These are phyloP conservation scores for Pterocles gutturalis DNA, from an alignment of 2,113 vertebrate genomes.

Conservation along the genomic window DNA sequence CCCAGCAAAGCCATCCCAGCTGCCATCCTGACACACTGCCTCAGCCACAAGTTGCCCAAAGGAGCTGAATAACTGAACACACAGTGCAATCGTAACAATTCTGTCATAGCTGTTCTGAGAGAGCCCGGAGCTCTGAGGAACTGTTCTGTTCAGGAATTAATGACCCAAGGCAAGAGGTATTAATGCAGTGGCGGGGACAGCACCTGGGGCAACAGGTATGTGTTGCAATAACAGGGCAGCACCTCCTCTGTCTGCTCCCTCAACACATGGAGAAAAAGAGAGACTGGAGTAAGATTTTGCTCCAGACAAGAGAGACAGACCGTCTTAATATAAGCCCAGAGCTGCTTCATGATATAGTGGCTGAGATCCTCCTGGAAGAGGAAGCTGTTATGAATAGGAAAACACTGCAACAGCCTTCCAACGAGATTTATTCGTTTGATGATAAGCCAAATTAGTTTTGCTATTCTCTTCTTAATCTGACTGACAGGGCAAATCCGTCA, in stretches of 20 bases:
- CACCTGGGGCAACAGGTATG: neutral
- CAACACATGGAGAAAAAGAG: neutral
- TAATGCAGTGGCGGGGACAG: too few species aligned
- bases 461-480: neutral
- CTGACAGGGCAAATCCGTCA: neutral
- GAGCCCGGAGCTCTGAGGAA: neutral
- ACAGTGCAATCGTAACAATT: fast-evolving
- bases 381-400: neutral
- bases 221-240: too few species aligned
- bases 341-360: fast-evolving
- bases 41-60: fast-evolving
- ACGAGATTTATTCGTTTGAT: constrained; percentile 5
- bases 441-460: constrained; percentile 23
- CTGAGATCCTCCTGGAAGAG: neutral
- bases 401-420: neutral
- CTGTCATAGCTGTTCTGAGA: neutral
- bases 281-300: neutral
- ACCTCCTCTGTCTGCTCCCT: neutral
- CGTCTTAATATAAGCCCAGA: neutral
- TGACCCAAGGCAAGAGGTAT: neutral
- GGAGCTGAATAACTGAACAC: neutral
- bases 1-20: fast-evolving
- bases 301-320: neutral
- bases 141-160: neutral
- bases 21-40: neutral